Conservation (phyloP, 2,113 vertebrate species). For the Zosterops pallidus region DNA sequence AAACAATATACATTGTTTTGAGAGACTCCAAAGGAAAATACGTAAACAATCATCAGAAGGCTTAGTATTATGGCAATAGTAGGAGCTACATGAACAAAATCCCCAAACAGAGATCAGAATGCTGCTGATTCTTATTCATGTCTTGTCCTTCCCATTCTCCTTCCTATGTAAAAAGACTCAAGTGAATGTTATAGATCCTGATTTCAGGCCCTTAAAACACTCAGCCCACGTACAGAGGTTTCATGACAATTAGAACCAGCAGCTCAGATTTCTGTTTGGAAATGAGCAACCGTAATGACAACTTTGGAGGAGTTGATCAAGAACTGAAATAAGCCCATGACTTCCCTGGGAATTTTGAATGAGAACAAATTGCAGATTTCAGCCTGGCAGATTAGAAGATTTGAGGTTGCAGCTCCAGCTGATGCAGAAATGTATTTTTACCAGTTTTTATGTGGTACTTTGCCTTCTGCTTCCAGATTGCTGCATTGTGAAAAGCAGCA, state of each 20-base stretch:
- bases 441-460: not conserved
- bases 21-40: too few relatives aligned
- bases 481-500: not conserved
- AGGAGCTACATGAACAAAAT: not conserved
- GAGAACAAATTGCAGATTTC: not conserved
- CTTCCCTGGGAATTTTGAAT: not conserved
- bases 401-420: not conserved
- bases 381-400: not conserved
- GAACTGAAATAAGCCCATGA: not conserved
- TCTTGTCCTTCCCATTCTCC: not conserved
- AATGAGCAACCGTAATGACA: not conserved
- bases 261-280: not conserved
- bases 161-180: not conserved
- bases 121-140: not conserved
- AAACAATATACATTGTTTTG: too few relatives aligned
- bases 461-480: not conserved
- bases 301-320: not conserved
- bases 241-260: not conserved
- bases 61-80: too few relatives aligned
- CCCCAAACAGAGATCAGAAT: not conserved
- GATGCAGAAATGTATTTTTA: not conserved
- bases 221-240: not conserved
- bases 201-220: not conserved
- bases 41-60: too few relatives aligned
- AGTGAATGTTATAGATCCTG: not conserved